A percentile compares a stretch with the other conserved stretches of the same genome.
Evolutionary conservation across 2,797 vertebrate species (phyloP).

Genomic region (Sebastes nivosus): DNA sequence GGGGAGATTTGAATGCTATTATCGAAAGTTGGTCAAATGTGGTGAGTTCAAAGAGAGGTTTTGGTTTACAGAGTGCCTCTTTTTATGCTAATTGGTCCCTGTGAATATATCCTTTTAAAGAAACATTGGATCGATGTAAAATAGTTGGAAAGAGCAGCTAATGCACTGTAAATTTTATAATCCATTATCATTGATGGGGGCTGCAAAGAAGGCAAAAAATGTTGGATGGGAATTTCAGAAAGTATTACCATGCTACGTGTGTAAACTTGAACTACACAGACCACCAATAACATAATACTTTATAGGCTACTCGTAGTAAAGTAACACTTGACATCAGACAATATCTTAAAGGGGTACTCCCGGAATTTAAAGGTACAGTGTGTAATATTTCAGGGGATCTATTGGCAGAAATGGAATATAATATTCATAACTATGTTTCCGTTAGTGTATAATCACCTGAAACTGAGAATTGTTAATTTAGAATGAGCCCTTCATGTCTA

Average conservation of each 20-base stretch:
- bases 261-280: not conserved
- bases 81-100: constrained; percentile 66
- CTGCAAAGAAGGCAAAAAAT: not conserved
- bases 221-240: not conserved
- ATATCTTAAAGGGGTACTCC: not conserved
- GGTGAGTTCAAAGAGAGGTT: constrained; percentile 32
- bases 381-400: not conserved
- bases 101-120: constrained; percentile 39
- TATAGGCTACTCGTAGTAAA: not conserved
- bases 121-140: constrained; percentile 21
- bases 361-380: not conserved
- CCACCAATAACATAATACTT: not conserved
- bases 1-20: constrained; percentile 21
- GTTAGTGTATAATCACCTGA: not conserved
- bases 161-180: constrained; percentile 3
- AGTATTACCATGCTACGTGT: not conserved
- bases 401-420: not conserved
- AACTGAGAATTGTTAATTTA: too few species aligned
- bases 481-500: too few species aligned
- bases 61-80: constrained; percentile 34
- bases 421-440: not conserved
- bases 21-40: constrained; percentile 31
- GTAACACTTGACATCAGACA: not conserved
- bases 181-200: not conserved
- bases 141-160: constrained; percentile 1